phyloP scores from a whole-genome alignment of 2,113 vertebrate species.

The Panurus biarmicus region DNA sequence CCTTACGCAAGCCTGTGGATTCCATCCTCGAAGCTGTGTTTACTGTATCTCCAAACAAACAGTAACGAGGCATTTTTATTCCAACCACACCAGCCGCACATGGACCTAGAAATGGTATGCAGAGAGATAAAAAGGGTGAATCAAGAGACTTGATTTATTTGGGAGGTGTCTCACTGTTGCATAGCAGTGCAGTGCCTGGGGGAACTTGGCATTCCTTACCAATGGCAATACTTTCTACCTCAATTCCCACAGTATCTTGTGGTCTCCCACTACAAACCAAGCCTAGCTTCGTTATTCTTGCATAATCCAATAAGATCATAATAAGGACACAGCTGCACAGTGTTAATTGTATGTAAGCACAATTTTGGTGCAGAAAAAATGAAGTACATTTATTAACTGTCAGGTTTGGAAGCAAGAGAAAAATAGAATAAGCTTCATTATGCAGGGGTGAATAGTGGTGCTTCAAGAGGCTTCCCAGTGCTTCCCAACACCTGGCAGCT shows the following conservation, averaged over 20 bases:
- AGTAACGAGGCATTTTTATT: conserved; percentile 96
- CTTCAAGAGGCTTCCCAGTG: neutral
- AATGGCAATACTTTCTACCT: neutral
- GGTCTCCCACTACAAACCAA: neutral
- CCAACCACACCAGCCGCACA: conserved; percentile 94
- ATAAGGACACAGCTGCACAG: neutral
- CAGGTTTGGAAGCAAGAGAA: neutral
- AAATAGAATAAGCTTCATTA: neutral
- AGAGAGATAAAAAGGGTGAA: neutral
- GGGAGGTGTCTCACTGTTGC: neutral
- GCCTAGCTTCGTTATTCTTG: neutral
- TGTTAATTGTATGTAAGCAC: neutral
- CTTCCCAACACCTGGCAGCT: neutral
- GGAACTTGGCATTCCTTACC: neutral
- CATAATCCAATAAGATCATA: neutral
- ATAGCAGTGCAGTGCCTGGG: neutral
- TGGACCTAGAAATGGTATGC: conserved; percentile 72
- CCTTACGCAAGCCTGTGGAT: conserved; percentile 92
- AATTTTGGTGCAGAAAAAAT: neutral
- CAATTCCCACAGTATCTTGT: neutral
- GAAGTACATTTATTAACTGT: neutral
- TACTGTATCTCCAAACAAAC: conserved; percentile 91
- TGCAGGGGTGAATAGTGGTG: neutral
- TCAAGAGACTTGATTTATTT: neutral
- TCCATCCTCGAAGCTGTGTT: conserved; percentile 96